These are phyloP conservation scores for Papilio aristodemus DNA, from an alignment of 1,140 invertebrate species.

Conservation along the genomic window DNA sequence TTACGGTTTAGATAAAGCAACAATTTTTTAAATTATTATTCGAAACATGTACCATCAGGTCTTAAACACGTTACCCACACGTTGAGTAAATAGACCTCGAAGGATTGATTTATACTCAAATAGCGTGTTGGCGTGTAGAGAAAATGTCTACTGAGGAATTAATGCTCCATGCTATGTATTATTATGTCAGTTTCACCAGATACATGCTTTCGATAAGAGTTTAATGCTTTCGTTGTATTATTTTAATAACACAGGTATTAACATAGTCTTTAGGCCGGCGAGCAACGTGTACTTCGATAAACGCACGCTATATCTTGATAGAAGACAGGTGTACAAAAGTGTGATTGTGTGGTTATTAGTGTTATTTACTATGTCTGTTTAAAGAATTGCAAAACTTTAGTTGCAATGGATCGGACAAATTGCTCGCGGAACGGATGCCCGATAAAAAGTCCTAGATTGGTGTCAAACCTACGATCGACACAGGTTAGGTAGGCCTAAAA, in stretches of 20 bases:
- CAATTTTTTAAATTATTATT: not conserved
- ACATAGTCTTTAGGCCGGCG: not conserved
- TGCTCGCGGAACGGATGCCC: no score
- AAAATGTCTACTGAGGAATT: conserved; percentile 27
- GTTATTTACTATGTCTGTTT: not conserved
- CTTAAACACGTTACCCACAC: conserved; percentile 37
- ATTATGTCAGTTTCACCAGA: conserved; percentile 26
- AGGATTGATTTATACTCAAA: conserved; percentile 27
- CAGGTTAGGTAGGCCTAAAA: no score
- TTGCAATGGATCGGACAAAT: no score
- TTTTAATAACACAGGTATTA: conserved; percentile 25
- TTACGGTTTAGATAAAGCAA: not conserved
- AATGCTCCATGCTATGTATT: conserved; percentile 24
- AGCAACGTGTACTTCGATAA: not conserved
- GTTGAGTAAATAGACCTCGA: conserved; percentile 16
- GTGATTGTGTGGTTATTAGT: not conserved
- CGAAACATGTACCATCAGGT: conserved; percentile 10
- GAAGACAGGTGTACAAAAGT: not conserved
- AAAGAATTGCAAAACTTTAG: no score
- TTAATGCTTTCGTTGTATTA: conserved; percentile 12
- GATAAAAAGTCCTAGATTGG: no score
- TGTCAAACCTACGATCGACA: no score
- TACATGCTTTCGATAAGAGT: conserved; percentile 28
- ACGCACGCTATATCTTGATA: not conserved
- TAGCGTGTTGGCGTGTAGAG: conserved; percentile 25